Conservation (phyloP, 2,888 invertebrate genomes). For the Xanthorhoe spadicearia region DNA sequence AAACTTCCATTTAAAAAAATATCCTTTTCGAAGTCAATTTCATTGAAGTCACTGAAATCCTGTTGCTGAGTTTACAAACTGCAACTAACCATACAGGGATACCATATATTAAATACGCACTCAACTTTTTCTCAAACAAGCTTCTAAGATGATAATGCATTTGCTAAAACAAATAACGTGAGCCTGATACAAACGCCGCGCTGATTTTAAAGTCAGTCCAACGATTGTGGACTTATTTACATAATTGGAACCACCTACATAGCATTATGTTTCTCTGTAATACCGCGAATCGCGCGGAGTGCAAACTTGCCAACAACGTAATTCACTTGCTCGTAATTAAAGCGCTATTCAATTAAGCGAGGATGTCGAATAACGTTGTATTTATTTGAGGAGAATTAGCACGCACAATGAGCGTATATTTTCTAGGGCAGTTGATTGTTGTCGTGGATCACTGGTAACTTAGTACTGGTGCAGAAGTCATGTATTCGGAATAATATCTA, state of each 20-base stretch:
- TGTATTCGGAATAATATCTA: neutral
- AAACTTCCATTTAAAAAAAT: too few species aligned
- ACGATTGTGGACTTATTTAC: slow-evolving; percentile 11
- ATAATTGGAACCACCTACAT: slow-evolving; percentile 11
- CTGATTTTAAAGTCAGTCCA: neutral
- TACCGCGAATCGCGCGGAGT: slow-evolving; percentile 40
- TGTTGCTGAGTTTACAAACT: too few species aligned
- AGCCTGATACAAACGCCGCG: neutral
- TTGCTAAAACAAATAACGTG: neutral
- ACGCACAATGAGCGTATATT: slow-evolving; percentile 33
- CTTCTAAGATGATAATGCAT: neutral
- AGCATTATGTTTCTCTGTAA: slow-evolving; percentile 41
- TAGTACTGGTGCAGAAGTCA: neutral
- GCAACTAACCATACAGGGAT: too few species aligned
- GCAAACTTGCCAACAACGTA: slow-evolving; percentile 51
- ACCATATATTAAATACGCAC: neutral
- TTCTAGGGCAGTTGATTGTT: slow-evolving; percentile 37
- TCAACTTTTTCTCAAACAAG: neutral
- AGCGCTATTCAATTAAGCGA: slow-evolving; percentile 53
- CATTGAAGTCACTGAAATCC: too few species aligned
- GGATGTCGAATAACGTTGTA: slow-evolving; percentile 42
- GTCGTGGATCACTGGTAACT: slow-evolving; percentile 16
- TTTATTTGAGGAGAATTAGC: slow-evolving; percentile 43
- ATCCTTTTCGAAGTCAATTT: too few species aligned
- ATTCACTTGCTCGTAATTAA: slow-evolving; percentile 55